Conservation (phyloP, 1,140 invertebrate species). For the Trichonephila clavipes region DNA sequence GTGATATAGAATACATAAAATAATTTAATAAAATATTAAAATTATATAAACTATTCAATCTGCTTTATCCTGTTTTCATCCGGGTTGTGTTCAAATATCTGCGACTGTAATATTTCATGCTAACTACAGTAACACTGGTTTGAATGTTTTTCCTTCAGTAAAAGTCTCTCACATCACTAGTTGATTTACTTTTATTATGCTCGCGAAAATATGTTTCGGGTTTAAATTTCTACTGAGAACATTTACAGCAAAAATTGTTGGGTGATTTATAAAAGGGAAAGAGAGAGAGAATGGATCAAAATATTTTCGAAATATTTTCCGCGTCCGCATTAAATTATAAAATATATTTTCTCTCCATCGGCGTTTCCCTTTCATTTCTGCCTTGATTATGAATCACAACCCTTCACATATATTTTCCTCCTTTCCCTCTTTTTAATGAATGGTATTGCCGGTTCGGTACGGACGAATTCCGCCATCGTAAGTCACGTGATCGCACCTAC, state of each 20-base stretch:
- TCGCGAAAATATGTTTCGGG: neutral
- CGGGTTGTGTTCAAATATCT: no score
- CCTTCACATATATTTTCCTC: neutral
- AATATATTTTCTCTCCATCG: constrained; percentile 21
- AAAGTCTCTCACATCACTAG: neutral
- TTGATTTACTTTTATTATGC: neutral
- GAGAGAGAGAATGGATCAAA: neutral
- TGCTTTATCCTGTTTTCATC: no score
- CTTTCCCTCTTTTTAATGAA: constrained; percentile 19
- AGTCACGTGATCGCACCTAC: neutral
- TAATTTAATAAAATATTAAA: no score
- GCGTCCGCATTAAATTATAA: constrained; percentile 1
- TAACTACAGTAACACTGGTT: no score
- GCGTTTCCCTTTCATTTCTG: neutral
- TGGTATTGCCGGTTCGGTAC: neutral
- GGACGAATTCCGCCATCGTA: neutral
- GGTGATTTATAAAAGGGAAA: neutral
- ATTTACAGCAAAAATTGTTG: constrained; percentile 1
- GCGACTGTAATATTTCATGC: no score
- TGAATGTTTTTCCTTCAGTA: no score
- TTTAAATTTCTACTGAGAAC: neutral
- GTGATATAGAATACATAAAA: no score
- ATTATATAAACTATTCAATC: no score
- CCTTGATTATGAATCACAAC: constrained; percentile 5
- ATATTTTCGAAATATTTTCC: constrained; percentile 2